Evolutionary conservation across 2,113 vertebrate species (phyloP), one percentile per base, ranked within the genome.

Genomic region (Podarcis cretensis): DNA sequence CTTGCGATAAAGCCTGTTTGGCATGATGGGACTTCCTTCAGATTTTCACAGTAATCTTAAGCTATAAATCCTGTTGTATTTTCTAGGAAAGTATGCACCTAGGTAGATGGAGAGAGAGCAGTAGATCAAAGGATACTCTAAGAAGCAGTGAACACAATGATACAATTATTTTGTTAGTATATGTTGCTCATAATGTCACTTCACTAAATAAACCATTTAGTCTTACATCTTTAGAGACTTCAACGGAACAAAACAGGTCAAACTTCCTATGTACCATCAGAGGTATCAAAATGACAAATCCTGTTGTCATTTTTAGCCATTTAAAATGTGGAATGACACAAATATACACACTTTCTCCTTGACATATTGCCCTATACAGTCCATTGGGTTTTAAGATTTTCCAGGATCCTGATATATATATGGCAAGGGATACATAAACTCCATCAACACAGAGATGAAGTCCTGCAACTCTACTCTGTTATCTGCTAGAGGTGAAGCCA

Each of bases 341-440:
- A 35, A 92, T 59, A 25, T 66, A 7, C 59, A 40, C 57, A 25
- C 91, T 63, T 54, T 68, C 76, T 91, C 89, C 0, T 0, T 5
- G 32, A 86, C 75, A 32, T 77, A 65, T 86, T 81, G 57, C 83
- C 74, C 91, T 3, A 0, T 18, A 87, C 85, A 35, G 30, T 75
- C 81, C 76, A 90, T 59, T 74, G 80, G 89, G 79, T 78, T 94
- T 93, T 88, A 35, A 35, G 57, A 81, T 92, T 82, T 84, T 87
- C 90, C 76, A 83, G 84, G 66, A 75, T 85, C 25, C 32, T 75
- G 54, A 75, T 37, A 54, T 87, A 68, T 48, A 87, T 21, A 87
- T 71, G n/a, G 14, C 86, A 87, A 4, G 21, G 63, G 37, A 32
- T 54, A 30, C 59, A 68, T 78, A 23, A 78, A 69, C n/a, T 57